Conservation (phyloP, 2,888 invertebrate species). For the Chalcosyrphus nemorum region DNA sequence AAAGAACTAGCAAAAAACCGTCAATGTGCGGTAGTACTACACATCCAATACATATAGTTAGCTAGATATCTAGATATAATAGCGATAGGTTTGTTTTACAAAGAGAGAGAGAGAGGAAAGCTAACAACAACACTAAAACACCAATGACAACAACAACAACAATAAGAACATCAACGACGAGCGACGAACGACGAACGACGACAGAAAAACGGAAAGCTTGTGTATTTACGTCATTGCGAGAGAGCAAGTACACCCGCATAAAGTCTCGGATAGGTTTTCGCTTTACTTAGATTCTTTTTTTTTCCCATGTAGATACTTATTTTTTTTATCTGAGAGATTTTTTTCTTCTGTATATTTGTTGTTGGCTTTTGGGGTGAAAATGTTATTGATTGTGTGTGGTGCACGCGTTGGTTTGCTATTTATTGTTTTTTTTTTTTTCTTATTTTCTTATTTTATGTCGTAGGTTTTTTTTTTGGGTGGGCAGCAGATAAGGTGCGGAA, state of each 20-base stretch:
- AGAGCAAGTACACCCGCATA: constrained; percentile 42
- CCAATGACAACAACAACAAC: constrained; percentile 9
- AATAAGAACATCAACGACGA: neutral
- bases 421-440: neutral
- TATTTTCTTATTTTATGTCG: neutral
- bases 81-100: constrained; percentile 13
- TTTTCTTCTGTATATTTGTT: neutral
- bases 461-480: neutral
- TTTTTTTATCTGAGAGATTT: neutral
- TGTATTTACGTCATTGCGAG: constrained; percentile 49
- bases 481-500: neutral
- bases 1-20: neutral
- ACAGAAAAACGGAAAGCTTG: constrained; percentile 34
- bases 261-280: constrained; percentile 35
- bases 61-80: constrained; percentile 15
- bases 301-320: constrained; percentile 15
- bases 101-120: constrained; percentile 10
- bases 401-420: constrained; percentile 20
- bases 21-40: constrained; percentile 12
- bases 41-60: neutral
- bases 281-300: constrained; percentile 23
- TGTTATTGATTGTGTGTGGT: constrained; percentile 31
- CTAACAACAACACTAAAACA: constrained; percentile 8
- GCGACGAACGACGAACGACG: too few relatives aligned
- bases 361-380: constrained; percentile 17